Evolutionary conservation across 2,797 vertebrate genomes (phyloP), one percentile per base, ranked within the genome.

Genomic region (Onychomys arenicola): DNA sequence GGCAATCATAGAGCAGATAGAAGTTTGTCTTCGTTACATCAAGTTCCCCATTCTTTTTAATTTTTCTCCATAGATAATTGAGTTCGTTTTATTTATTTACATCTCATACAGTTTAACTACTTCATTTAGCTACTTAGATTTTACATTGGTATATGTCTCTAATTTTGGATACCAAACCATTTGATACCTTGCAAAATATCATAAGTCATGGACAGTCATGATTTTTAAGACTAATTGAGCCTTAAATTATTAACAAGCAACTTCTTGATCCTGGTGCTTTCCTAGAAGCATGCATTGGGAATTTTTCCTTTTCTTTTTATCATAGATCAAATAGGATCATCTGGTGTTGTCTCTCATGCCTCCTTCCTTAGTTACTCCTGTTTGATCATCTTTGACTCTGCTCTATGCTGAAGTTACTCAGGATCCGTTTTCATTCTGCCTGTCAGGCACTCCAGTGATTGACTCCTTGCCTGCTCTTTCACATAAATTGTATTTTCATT

Each of bases 1-100:
- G 77, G 40, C 90, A 71, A 89, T 85, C 67, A 49, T 90, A n/a
- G 77, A 96, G 37, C 7, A 90, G 84, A 76, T 29, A 92, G 32
- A 40, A 92, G 55, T 78, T 91, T 82, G 9, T 78, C 69, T 95
- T 90, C 9, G 16, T 92, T 90, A 46, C 32, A 76, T 84, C 29
- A 34, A 90, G 19, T 6, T 92, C 49, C 11, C 49, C 43, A 73
- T 55, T 93, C 40, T 49, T 91, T 89, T 34, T 83, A 52, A 37
- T 82, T 3, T 86, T 25, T 76, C 25, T 77, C 17, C 9, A 16
- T 19, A 65, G 14, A 17, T 76, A 46, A 89, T n/a, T 2, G 21
- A 21, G n/a, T 61, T 80, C 89, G 2, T 52, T 87, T 94, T 84
- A 88, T 89, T 81, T 93, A n/a, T 59, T 88, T 88, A 57, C 17